Evolutionary conservation across 2,888 invertebrate species (phyloP), one percentile per base, ranked within the genome.

Genomic region (Pediacus dermestoides): DNA sequence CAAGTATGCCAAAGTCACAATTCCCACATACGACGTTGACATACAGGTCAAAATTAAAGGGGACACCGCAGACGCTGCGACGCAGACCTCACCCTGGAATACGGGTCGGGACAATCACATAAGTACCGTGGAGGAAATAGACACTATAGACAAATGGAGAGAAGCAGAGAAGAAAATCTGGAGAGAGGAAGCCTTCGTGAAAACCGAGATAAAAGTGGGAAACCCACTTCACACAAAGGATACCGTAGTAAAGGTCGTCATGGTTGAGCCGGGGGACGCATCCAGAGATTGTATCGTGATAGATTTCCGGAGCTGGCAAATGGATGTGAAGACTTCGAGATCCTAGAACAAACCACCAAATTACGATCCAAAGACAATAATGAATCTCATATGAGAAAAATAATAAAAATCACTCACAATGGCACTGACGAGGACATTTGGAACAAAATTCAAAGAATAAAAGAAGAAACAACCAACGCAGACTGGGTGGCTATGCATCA

Each of bases 261-360:
- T 35, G 30, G 36, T 33, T n/a, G 36, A 36, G 8, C 18, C 16
- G n/a, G 13, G 31, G 4, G 36, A 36, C 18, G 36, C 21, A 18
- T 36, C 4, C 36, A 36, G 16, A 18, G 13, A 16, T n/a, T 30
- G 9, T 30, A 31, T 22, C 23, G 10, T 8, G 30, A 33, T 4
- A 16, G 12, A 10, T 33, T 11, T 13, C 36, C 36, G 4, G 36
- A 36, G 13, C 13, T 36, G 30, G 12, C 1, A n/a, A 13, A 18
- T 3, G 8, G 12, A 7, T n/a, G 14, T 6, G 22, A n/a, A n/a
- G 36, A 36, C n/a, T 36, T 36, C 2, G 36, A 36, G 12, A 30
- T 36, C 4, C 4, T 36, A 8, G 36, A 36, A 18, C 30, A 32
- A 15, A 36, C 21, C 3, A 30, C 30, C 2, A 36, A 11, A 18